Evolutionary conservation across 2,888 invertebrate species (phyloP).

Genomic region (Cheilosia pagana): DNA sequence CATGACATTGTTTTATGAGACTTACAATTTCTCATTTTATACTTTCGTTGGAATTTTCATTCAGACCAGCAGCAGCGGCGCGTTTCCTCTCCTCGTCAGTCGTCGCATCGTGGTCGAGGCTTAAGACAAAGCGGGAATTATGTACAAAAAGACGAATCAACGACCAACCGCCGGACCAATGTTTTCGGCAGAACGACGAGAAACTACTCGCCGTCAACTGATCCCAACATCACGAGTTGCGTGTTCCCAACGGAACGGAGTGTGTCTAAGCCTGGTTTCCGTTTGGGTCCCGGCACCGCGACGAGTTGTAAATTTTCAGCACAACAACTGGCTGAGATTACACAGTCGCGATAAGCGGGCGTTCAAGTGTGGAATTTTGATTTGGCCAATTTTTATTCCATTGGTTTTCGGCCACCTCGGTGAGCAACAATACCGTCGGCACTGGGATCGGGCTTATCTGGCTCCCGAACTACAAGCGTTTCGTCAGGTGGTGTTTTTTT

Average conservation of each 20-base stretch:
- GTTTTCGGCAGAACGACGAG: slow-evolving; percentile 63
- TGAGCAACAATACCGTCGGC: slow-evolving; percentile 39
- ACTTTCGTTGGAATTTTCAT: slow-evolving; percentile 68
- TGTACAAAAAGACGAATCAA: slow-evolving; percentile 41
- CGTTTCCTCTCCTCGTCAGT: slow-evolving; percentile 8
- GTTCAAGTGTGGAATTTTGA: slow-evolving; percentile 76
- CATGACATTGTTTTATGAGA: slow-evolving; percentile 75
- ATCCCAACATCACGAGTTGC: slow-evolving; percentile 73
- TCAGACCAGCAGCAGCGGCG: slow-evolving; percentile 25
- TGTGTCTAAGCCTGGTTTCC: slow-evolving; percentile 69
- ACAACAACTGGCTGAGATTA: slow-evolving; percentile 71
- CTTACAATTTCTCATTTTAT: slow-evolving; percentile 67
- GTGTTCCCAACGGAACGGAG: slow-evolving; percentile 70
- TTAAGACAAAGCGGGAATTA: slow-evolving; percentile 56
- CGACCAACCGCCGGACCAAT: slow-evolving; percentile 52
- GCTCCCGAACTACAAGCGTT: slow-evolving; percentile 68
- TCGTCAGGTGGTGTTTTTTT: slow-evolving; percentile 70
- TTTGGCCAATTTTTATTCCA: slow-evolving; percentile 76
- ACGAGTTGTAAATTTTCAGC: slow-evolving; percentile 71
- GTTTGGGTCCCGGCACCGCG: slow-evolving; percentile 59
- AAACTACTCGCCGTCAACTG: slow-evolving; percentile 68
- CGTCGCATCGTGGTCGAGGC: slow-evolving; percentile 20
- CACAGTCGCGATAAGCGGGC: slow-evolving; percentile 70
- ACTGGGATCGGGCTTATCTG: slow-evolving; percentile 44
- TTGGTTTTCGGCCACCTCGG: slow-evolving; percentile 75